Percentiles rank a stretch among this genome's conserved stretches.
These are phyloP conservation scores for Apis cerana DNA, from an alignment of 1,140 invertebrate genomes.

Conservation along the genomic window DNA sequence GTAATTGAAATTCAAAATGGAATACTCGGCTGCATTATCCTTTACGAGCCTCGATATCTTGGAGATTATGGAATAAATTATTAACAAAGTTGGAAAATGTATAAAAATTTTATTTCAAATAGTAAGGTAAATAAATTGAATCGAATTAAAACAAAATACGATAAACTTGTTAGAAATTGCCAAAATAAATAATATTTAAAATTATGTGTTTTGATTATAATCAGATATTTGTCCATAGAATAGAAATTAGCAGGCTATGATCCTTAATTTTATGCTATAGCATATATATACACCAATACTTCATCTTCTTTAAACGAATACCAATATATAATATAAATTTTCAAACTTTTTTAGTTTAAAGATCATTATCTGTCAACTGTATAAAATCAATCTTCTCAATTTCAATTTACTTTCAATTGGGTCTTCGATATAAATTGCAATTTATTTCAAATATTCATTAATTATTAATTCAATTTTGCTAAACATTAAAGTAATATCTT, in stretches of 20 bases:
- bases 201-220: constrained; percentile 16
- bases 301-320: not conserved
- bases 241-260: constrained; percentile 30
- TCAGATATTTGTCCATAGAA: constrained; percentile 13
- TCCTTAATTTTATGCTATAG: constrained; percentile 9
- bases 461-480: not conserved
- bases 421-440: not conserved
- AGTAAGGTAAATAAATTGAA: not conserved
- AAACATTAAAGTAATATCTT: not conserved
- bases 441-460: too few relatives aligned
- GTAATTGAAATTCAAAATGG: not conserved
- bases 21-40: not conserved
- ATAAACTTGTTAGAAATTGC: constrained; percentile 43
- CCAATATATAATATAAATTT: too few relatives aligned
- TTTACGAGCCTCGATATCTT: not conserved
- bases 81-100: not conserved
- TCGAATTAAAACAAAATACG: not conserved
- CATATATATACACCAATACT: not conserved
- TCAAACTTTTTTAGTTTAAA: too few relatives aligned
- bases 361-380: too few relatives aligned
- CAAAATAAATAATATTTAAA: constrained; percentile 30
- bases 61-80: not conserved
- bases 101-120: too few relatives aligned
- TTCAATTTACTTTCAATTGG: not conserved
- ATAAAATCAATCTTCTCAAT: not conserved